Percentiles rank a stretch among this genome's conserved stretches.
Evolutionary conservation across 1,140 invertebrate species (phyloP).

Genomic region (Drosophila albomicans): DNA sequence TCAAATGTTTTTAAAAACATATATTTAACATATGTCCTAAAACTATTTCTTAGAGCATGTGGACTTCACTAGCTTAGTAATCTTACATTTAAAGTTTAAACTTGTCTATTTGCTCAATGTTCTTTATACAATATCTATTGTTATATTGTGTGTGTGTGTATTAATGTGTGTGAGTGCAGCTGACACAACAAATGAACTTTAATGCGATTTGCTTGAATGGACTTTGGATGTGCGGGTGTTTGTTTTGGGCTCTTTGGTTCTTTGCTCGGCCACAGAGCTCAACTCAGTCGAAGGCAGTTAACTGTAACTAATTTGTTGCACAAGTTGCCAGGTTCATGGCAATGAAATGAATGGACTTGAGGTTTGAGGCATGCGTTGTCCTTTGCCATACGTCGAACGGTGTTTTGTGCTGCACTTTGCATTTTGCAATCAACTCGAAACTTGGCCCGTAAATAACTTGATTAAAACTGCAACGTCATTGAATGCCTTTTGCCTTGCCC

Average conservation of each 20-base stretch:
- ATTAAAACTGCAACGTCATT: constrained; percentile 21
- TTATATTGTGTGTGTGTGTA: constrained; percentile 19
- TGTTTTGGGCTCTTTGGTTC: constrained; percentile 35
- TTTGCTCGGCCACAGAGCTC: constrained; percentile 28
- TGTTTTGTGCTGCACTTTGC: constrained; percentile 29
- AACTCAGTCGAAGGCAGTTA: constrained; percentile 59
- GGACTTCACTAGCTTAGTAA: neutral
- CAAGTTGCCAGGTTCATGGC: constrained; percentile 43
- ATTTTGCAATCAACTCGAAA: constrained; percentile 21
- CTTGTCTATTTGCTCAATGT: constrained; percentile 11
- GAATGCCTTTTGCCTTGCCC: too few species aligned
- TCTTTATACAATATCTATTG: constrained; percentile 10
- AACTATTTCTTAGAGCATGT: constrained; percentile 7
- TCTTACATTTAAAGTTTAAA: constrained; percentile 28
- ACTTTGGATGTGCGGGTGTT: constrained; percentile 56
- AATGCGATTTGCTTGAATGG: constrained; percentile 80
- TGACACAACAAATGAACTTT: constrained; percentile 84
- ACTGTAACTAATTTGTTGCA: constrained; percentile 72
- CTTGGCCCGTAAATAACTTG: constrained; percentile 41
- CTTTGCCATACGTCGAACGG: neutral
- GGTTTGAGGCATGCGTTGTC: neutral
- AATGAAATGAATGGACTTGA: neutral
- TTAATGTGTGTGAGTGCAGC: constrained; percentile 54
- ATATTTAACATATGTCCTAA: too few species aligned
- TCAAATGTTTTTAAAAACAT: too few species aligned